Evolutionary conservation across 2,888 invertebrate genomes (phyloP).

Genomic region (Rhimphoctona megacephalus): DNA sequence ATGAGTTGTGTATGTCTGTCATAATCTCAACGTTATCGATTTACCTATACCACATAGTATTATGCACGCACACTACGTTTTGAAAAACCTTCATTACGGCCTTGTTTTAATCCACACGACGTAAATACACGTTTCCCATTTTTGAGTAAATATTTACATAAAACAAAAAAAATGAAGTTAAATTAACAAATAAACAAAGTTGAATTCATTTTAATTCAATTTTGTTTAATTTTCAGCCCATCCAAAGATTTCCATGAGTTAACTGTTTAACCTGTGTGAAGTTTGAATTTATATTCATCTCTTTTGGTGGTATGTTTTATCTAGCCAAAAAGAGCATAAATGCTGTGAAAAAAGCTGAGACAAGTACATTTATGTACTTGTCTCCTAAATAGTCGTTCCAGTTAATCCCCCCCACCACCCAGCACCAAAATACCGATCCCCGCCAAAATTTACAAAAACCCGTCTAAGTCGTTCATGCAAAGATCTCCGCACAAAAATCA

Average conservation of each 20-base stretch:
- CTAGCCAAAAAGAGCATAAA: too few relatives aligned
- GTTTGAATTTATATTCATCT: not conserved
- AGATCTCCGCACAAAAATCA: too few relatives aligned
- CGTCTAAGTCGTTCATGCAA: too few relatives aligned
- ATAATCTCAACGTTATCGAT: constrained; percentile 49
- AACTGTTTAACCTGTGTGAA: not conserved
- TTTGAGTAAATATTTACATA: not conserved
- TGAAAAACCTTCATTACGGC: not conserved
- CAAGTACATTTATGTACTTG: too few relatives aligned
- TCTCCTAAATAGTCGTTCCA: too few relatives aligned
- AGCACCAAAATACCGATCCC: too few relatives aligned
- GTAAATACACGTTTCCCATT: not conserved
- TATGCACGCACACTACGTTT: not conserved
- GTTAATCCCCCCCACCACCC: too few relatives aligned
- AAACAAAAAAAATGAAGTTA: not conserved
- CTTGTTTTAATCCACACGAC: not conserved
- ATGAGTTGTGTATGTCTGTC: constrained; percentile 43
- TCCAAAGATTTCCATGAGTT: not conserved
- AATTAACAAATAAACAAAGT: not conserved
- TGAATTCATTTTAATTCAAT: not conserved
- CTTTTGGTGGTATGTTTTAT: not conserved
- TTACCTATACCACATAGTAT: constrained; percentile 25
- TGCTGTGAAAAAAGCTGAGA: too few relatives aligned
- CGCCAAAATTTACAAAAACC: too few relatives aligned
- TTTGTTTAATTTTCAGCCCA: not conserved